Evolutionary conservation across 2,113 vertebrate species (phyloP).

Genomic region (Sorex fumeus): DNA sequence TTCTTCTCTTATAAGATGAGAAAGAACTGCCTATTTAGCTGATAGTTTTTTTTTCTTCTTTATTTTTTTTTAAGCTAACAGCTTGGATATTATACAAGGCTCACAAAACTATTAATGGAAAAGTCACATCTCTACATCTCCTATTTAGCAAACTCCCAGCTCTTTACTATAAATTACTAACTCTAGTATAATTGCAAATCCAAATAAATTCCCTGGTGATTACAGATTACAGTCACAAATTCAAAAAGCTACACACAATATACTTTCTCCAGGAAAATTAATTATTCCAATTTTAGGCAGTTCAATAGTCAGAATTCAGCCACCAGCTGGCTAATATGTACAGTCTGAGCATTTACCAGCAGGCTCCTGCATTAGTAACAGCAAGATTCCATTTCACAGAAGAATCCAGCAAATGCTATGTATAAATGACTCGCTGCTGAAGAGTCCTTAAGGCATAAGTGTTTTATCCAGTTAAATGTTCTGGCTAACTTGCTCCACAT

Average conservation of each 20-base stretch:
- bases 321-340: constrained; percentile 91
- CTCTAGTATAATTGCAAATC: constrained; percentile 87
- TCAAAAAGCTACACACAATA: constrained; percentile 85
- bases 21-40: constrained; percentile 70
- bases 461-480: constrained; percentile 89
- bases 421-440: constrained; percentile 88
- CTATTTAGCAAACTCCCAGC: constrained; percentile 78
- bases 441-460: constrained; percentile 89
- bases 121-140: constrained; percentile 71
- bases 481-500: constrained; percentile 87
- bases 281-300: constrained; percentile 89
- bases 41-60: constrained; percentile 53
- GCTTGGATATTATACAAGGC: constrained; percentile 55
- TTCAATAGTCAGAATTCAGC: constrained; percentile 88
- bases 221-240: constrained; percentile 89
- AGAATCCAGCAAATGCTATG: constrained; percentile 86
- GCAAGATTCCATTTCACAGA: constrained; percentile 89
- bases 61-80: constrained; percentile 48
- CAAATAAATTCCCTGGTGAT: constrained; percentile 87
- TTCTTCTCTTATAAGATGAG: constrained; percentile 73
- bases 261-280: constrained; percentile 88
- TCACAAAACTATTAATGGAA: constrained; percentile 80
- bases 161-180: constrained; percentile 85
- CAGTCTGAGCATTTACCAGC: constrained; percentile 91
- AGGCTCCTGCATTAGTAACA: constrained; percentile 91